Evolutionary conservation across 1,140 invertebrate genomes (phyloP).

Genomic region (Medauroidea extradentata): DNA sequence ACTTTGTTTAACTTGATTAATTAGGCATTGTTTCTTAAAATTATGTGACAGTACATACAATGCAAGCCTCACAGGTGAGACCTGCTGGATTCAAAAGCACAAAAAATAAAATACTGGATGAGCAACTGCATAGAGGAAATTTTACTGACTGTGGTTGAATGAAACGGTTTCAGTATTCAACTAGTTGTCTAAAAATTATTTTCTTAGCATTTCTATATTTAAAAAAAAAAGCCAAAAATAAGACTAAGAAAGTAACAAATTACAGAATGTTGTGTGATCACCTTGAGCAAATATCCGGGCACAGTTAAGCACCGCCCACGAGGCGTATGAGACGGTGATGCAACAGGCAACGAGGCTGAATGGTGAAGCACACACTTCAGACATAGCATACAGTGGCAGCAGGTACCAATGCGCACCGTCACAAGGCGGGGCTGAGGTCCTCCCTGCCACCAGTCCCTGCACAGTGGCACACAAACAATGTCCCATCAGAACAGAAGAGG

Average conservation of each 20-base stretch:
- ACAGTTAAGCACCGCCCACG: slow-evolving; percentile 44
- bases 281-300: slow-evolving; percentile 47
- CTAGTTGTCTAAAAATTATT: no score
- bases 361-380: slow-evolving; percentile 50
- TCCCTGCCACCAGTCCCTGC: neutral
- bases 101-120: neutral
- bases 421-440: neutral
- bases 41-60: no score
- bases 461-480: no score
- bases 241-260: neutral
- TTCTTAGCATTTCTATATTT: no score
- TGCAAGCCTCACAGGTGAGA: no score
- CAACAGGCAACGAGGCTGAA: slow-evolving; percentile 50
- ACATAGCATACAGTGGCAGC: slow-evolving; percentile 43
- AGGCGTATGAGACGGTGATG: slow-evolving; percentile 50
- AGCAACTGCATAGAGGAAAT: neutral
- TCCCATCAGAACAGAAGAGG: no score
- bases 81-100: neutral
- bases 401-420: slow-evolving; percentile 40
- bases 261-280: slow-evolving; percentile 1
- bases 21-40: no score
- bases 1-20: no score
- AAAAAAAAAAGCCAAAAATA: neutral
- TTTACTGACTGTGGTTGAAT: no score
- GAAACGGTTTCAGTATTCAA: no score